A percentile compares a stretch with the other conserved stretches of the same genome.
Conservation (phyloP, 92 coral and sea anemone species). For the Plumapathes pennacea region DNA sequence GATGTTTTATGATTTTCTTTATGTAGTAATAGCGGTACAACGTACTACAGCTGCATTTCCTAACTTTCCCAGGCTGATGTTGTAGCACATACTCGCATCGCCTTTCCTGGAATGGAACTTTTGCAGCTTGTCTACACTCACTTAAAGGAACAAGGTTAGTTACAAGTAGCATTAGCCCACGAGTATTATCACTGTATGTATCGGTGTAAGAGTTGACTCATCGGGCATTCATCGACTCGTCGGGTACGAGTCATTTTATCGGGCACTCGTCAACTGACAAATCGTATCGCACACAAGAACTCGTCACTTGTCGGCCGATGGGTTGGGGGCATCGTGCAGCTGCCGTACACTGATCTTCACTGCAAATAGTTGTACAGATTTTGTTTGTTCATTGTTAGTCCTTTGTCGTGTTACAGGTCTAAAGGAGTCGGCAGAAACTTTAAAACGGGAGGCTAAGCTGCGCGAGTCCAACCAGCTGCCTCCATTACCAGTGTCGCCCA, state of each 20-base stretch:
- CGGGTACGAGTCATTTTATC: neutral
- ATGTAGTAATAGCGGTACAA: no score
- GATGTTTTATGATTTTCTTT: no score
- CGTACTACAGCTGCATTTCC: no score
- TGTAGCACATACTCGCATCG: slow-evolving; percentile 91
- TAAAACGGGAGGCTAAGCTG: slow-evolving; percentile 71
- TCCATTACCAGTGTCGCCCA: neutral
- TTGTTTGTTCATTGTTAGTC: neutral
- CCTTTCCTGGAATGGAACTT: slow-evolving; percentile 84
- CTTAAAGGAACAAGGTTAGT: slow-evolving; percentile 62
- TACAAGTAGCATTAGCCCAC: no score
- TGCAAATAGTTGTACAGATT: neutral
- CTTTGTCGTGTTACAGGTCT: slow-evolving; percentile 46
- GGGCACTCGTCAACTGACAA: neutral
- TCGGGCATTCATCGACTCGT: no score
- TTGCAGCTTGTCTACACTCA: slow-evolving; percentile 77
- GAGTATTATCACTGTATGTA: no score
- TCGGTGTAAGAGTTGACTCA: no score
- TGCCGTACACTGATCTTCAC: no score
- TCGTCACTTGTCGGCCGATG: neutral
- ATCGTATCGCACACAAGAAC: neutral
- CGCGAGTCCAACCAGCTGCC: slow-evolving; percentile 62
- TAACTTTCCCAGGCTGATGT: slow-evolving; percentile 72
- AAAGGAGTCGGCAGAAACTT: slow-evolving; percentile 61
- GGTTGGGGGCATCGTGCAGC: neutral